These are phyloP conservation scores for Julus scanicus DNA, from an alignment of 2,888 invertebrate species.

Conservation along the genomic window DNA sequence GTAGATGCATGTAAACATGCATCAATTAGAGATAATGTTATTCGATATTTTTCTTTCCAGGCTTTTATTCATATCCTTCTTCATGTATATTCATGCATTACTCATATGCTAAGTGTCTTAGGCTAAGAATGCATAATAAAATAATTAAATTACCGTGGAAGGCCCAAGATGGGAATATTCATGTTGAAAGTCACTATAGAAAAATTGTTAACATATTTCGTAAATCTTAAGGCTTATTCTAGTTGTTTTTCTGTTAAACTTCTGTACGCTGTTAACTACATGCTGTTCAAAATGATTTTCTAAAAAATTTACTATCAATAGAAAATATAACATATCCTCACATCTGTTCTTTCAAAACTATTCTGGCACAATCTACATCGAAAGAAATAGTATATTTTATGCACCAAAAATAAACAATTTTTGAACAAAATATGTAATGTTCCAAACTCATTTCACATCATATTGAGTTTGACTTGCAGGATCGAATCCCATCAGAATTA, in stretches of 20 bases:
- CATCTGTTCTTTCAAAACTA: no score
- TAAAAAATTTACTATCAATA: background rate
- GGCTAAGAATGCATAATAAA: background rate
- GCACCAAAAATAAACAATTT: no score
- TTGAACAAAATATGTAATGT: no score
- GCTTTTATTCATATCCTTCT: background rate
- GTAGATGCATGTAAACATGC: slow-evolving; percentile 9
- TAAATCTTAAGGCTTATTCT: no score
- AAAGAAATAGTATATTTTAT: background rate
- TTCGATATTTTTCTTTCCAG: background rate
- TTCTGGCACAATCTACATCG: background rate
- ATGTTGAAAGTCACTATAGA: background rate
- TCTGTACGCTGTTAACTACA: no score
- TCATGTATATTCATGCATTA: background rate
- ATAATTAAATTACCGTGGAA: background rate
- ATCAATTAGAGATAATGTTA: background rate
- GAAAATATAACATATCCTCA: background rate
- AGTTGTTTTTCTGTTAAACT: no score
- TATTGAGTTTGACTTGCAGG: no score
- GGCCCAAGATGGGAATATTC: background rate
- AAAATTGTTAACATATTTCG: background rate
- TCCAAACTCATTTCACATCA: no score
- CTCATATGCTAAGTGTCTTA: background rate
- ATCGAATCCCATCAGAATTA: no score
- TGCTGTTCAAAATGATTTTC: background rate